Base-by-base conservation (phyloP, 2,113 vertebrate genomes). In the Melanostigma gelatinosum region DNA sequence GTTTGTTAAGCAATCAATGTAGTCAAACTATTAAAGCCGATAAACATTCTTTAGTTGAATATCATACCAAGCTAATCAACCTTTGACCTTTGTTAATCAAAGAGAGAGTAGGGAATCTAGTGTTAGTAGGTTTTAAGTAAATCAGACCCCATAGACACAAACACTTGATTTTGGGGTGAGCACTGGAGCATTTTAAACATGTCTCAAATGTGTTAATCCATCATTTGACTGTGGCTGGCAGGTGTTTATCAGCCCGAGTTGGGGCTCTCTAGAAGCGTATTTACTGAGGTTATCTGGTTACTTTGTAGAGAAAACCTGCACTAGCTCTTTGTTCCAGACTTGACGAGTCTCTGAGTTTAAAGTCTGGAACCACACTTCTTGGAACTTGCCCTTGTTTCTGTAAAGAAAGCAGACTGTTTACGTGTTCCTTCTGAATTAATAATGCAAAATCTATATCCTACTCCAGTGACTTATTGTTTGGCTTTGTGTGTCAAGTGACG, bases 341-440 rank as follows among this genome's bases (percentile, higher is more conserved):
- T 71, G 6, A 61, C 12, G 13, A 18, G 6, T 11, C 4, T n/a
- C 18, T 7, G 27, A 29, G 15, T 72, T 55, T 80, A 13, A 57
- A 3, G 15, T 58, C 60, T 8, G 48, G 50, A 10, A 50, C 38
- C 20, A 24, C 7, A 3, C 40, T 75, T 82, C 68, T 65, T 27
- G 54, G 77, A 82, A 74, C 48, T 38, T 38, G 22, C 32, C 40
- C 13, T 27, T 29, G 24, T 34, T 60, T 72, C 71, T 61, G 20
- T 72, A 72, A 86, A 82, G 8, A 50, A 22, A 46, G 65, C 65
- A 58, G 64, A 50, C 80, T 82, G 81, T 88, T 89, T 84, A 86
- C 85, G 71, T 83, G 77, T 64, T 22, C 16, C 73, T 52, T 60
- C 54, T 87, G 75, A 87, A 89, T 92, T 75, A 89, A 82, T 89